Evolutionary conservation across 2,888 invertebrate genomes (phyloP), one percentile per base, ranked within the genome.

Genomic region (Elaeidobius kamerunicus): DNA sequence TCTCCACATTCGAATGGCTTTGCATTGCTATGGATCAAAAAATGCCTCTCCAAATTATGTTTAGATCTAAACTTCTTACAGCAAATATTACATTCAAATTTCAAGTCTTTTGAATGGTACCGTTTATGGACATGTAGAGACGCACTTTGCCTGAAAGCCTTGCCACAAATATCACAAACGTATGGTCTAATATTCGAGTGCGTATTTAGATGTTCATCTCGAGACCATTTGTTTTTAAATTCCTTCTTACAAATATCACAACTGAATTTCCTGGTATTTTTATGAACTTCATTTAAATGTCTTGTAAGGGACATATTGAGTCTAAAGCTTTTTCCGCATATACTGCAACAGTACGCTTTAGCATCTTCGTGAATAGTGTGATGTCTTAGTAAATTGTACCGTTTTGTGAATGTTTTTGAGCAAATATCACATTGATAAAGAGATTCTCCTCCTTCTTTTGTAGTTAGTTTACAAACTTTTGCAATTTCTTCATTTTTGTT

Each of bases 131-230:
- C 58, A 32, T 62, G 59, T 9, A 67, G 51, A 1, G 79, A 78
- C 1, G 79, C 76, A 36, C 73, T 63, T 1, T 81, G 78, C 41
- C 76, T 76, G 56, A 77, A 79, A 3, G 73, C 71, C 57, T 75
- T 76, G 0, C 79, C 78, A 66, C 82, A 82, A 27, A 70, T 60
- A 49, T 78, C 78, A 62, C 82, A 82, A 16, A 78, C 69, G 65
- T 74, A 78, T 0, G 76, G 75, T 28, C 78, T 64, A 35, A 58
- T 60, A 9, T 71, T 68, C 1, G 71, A 69, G 61, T 81, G 82
- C 7, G 75, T 73, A 15, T 70, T 72, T 45, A 69, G 59, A 64
- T 82, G 82, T 57, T 81, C 79, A 12, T 72, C 72, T 32, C 76
- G 69, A 12, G 79, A 76, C 1, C 69, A 66, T 56, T 73, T 74